Conservation (phyloP, 2,888 invertebrate species). For the Papilio demoleus region DNA sequence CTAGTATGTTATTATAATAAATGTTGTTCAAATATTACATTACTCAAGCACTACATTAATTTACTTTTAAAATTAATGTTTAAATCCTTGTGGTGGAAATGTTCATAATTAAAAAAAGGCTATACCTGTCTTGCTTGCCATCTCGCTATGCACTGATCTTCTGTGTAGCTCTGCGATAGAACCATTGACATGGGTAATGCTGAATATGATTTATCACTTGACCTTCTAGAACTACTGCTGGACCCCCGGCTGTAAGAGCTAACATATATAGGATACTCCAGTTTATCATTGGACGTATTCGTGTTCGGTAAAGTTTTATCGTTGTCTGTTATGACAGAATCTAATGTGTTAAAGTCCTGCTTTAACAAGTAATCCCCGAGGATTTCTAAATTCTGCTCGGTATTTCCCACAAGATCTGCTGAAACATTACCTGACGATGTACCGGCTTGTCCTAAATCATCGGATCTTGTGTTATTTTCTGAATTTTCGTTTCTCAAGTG, state of each 20-base stretch:
- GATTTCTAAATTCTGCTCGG: constrained; percentile 70
- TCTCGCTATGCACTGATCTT: constrained; percentile 73
- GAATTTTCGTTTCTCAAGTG: constrained; percentile 79
- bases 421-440: constrained; percentile 54
- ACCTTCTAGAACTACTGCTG: constrained; percentile 46
- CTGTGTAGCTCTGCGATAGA: constrained; percentile 56
- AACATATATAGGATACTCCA: constrained; percentile 66
- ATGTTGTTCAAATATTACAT: no score
- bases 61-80: no score
- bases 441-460: constrained; percentile 50
- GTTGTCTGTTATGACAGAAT: constrained; percentile 61
- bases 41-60: no score
- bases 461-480: constrained; percentile 47
- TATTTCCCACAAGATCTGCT: constrained; percentile 55
- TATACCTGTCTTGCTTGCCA: constrained; percentile 88
- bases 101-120: neutral
- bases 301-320: constrained; percentile 60
- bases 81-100: no score
- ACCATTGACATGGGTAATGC: constrained; percentile 57
- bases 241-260: constrained; percentile 56
- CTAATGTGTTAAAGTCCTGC: constrained; percentile 66
- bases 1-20: no score
- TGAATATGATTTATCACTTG: constrained; percentile 47
- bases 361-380: constrained; percentile 70
- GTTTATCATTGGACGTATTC: constrained; percentile 55